Percentiles rank a stretch among this genome's conserved stretches.
Conservation (phyloP, 2,888 invertebrate genomes). For the Subacronicta megacephala region DNA sequence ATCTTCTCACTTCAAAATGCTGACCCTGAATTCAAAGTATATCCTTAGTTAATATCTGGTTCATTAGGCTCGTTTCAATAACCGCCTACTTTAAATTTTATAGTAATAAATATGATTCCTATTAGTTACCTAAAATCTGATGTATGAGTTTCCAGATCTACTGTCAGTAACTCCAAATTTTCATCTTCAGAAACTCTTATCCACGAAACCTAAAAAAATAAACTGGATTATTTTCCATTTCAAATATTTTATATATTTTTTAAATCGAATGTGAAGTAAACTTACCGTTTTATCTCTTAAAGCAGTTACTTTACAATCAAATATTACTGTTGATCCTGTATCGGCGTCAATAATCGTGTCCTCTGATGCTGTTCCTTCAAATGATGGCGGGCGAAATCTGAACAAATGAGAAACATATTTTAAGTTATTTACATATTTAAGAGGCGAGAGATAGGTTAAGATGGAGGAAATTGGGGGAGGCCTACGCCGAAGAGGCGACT, state of each 20-base stretch:
- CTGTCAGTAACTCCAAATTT: constrained; percentile 91
- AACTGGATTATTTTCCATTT: constrained; percentile 1
- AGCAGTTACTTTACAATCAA: constrained; percentile 86
- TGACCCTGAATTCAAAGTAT: no score
- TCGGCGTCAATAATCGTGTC: constrained; percentile 80
- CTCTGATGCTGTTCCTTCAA: constrained; percentile 77
- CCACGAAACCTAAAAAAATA: constrained; percentile 91
- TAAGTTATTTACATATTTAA: no score
- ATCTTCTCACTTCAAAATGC: no score
- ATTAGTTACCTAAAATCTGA: constrained; percentile 91
- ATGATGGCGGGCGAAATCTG: constrained; percentile 85
- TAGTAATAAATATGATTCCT: no score
- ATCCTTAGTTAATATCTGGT: no score
- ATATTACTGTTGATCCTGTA: constrained; percentile 85
- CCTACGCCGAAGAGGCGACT: no score
- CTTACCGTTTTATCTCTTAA: constrained; percentile 86
- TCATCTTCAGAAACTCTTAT: constrained; percentile 91
- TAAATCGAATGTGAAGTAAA: neutral
- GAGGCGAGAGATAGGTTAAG: no score
- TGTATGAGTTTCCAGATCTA: constrained; percentile 91
- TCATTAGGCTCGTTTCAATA: no score
- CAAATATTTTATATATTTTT: no score
- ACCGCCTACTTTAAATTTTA: no score
- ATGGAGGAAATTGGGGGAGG: no score
- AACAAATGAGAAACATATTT: constrained; percentile 51